phyloP scores from a whole-genome alignment of 2,888 invertebrate genomes.

The Sinelater perroti region DNA sequence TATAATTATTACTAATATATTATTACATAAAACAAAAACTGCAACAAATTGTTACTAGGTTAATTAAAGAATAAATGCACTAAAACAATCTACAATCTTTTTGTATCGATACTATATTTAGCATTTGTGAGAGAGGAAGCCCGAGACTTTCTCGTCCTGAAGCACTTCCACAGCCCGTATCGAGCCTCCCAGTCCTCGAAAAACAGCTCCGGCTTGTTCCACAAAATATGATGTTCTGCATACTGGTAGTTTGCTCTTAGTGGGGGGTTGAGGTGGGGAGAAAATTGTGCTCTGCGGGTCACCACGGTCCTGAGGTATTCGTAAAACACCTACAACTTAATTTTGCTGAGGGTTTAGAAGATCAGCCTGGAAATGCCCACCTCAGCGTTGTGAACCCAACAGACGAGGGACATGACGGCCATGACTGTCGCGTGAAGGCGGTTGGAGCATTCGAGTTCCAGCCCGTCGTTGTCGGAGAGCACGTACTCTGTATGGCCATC shows the following conservation, averaged over 20 bases:
- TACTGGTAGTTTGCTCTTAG: conserved; percentile 64
- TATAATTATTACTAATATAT: too few species aligned
- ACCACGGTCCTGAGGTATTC: conserved; percentile 68
- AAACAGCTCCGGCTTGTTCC: conserved; percentile 70
- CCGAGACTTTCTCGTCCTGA: conserved; percentile 52
- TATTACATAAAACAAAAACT: too few species aligned
- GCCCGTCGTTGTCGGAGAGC: conserved; percentile 54
- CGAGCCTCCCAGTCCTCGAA: conserved; percentile 73
- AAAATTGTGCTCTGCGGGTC: conserved; percentile 66
- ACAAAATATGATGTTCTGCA: conserved; percentile 65
- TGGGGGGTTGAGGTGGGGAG: conserved; percentile 72
- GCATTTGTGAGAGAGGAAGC: too few species aligned
- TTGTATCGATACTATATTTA: too few species aligned
- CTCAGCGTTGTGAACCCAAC: conserved; percentile 69
- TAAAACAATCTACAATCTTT: too few species aligned
- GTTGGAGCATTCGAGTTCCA: conserved; percentile 57
- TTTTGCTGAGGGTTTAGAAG: too few species aligned
- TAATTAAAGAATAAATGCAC: too few species aligned
- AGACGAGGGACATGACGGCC: conserved; percentile 68
- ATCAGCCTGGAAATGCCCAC: conserved; percentile 41
- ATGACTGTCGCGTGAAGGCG: conserved; percentile 69
- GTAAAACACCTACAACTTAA: conserved; percentile 62
- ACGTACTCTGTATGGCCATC: conserved; percentile 74
- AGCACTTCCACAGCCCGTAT: conserved; percentile 71
- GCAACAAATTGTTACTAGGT: too few species aligned